A percentile compares a stretch with the other conserved stretches of the same genome.
phyloP scores from a whole-genome alignment of 2,888 invertebrate genomes.

The Morpho achilles region DNA sequence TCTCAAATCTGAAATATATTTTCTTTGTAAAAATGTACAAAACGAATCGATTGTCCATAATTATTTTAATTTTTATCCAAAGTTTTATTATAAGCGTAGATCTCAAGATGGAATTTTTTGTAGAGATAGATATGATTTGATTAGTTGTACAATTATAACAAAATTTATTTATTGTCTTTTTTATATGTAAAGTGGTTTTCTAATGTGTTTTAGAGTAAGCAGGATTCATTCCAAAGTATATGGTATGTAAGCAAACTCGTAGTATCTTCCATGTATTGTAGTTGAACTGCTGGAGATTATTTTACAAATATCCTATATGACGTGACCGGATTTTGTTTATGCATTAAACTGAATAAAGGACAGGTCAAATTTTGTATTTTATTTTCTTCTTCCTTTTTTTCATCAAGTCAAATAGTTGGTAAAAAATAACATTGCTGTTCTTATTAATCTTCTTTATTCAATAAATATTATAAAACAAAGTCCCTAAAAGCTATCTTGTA shows the following conservation, averaged over 20 bases:
- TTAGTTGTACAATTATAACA: conserved; percentile 66
- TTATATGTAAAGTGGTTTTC: conserved; percentile 63
- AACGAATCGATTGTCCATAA: conserved; percentile 57
- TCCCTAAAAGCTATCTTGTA: too few relatives aligned
- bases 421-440: too few relatives aligned
- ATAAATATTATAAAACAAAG: too few relatives aligned
- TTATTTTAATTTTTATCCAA: conserved; percentile 74
- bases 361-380: conserved; percentile 32
- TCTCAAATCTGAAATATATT: conserved; percentile 36
- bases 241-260: conserved; percentile 34
- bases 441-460: too few relatives aligned
- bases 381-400: conserved; percentile 6
- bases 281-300: conserved; percentile 54
- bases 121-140: conserved; percentile 53
- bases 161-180: conserved; percentile 70
- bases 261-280: conserved; percentile 34
- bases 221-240: conserved; percentile 74
- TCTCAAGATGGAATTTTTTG: conserved; percentile 64
- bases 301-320: conserved; percentile 49
- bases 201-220: conserved; percentile 50
- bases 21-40: conserved; percentile 75
- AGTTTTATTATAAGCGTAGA: conserved; percentile 77
- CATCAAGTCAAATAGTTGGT: background rate
- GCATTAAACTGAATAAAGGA: conserved; percentile 72
- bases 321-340: conserved; percentile 70